phyloP scores from a whole-genome alignment of 2,888 invertebrate genomes.

The Drosophila flavopinicola region DNA sequence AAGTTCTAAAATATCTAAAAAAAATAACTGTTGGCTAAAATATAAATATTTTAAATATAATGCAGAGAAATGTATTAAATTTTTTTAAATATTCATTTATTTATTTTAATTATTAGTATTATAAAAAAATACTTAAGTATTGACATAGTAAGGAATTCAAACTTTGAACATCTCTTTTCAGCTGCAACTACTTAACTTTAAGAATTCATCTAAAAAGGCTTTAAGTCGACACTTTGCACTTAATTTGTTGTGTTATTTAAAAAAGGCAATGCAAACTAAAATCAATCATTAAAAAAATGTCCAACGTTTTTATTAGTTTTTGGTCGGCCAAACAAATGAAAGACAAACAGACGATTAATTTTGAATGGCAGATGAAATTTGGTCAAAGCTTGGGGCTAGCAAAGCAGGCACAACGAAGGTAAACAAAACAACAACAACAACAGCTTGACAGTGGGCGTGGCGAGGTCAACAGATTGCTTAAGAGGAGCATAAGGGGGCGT shows the following conservation, averaged over 20 bases:
- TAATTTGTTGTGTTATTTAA: not conserved
- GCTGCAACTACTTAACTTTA: too few relatives aligned
- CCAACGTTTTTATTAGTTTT: constrained; percentile 9
- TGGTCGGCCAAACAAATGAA: constrained; percentile 31
- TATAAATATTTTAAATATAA: too few relatives aligned
- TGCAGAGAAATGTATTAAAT: too few relatives aligned
- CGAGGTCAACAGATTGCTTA: constrained; percentile 42
- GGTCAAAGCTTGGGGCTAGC: constrained; percentile 19
- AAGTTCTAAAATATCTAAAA: too few relatives aligned
- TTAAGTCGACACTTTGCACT: not conserved
- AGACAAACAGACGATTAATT: constrained; percentile 55
- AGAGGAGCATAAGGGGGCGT: not conserved
- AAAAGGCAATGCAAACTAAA: constrained; percentile 1
- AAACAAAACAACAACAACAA: constrained; percentile 30
- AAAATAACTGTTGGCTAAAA: too few relatives aligned
- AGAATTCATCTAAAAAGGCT: too few relatives aligned
- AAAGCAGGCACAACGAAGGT: constrained; percentile 9
- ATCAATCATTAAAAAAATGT: constrained; percentile 34
- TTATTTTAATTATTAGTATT: too few relatives aligned
- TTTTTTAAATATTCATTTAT: too few relatives aligned
- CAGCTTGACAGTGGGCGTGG: not conserved
- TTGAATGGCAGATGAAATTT: constrained; percentile 47
- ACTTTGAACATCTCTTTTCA: too few relatives aligned
- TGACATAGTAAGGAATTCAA: too few relatives aligned
- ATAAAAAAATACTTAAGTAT: too few relatives aligned